Base-by-base conservation (phyloP, 2,113 vertebrate species). In the Aix galericulata region DNA sequence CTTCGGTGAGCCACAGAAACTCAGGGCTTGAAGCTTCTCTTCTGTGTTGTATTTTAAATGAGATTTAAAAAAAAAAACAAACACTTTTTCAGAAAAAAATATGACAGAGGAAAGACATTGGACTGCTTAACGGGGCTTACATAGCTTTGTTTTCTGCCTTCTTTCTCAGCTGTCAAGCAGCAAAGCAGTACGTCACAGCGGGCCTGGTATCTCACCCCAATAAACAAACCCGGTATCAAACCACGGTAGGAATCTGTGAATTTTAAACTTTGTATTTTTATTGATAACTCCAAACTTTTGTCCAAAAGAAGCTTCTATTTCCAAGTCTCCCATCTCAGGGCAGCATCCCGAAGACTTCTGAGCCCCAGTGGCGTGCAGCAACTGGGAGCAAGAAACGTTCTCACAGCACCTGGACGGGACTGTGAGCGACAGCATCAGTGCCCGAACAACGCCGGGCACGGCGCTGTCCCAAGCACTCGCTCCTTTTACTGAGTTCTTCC, bases 131-230 rank as follows among this genome's bases (percentile, higher is more conserved):
- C 31, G 4, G 22, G 31, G 42, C 17, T 32, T 8, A 21, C 59
- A 36, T 4, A 62, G 59, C n/a, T 25, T 36, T 34, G 15, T 36
- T 14, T 36, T 62, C 59, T 62, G 34, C 59, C 59, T 36, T 62
- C 59, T 25, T 36, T 25, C 22, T 23, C 9, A 7, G 1, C 23
- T 21, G n/a, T 3, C n/a, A 56, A 48, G 20, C 25, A n/a, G 50
- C 64, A 48, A 11, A 67, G 18, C 1, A 5, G 25, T 1, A 32
- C 5, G n/a, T 1, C 59, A 48, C 11, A 22, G 31, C 2, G 31
- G 29, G 44, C 29, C 40, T 27, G 29, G 9, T 31, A 3, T 3
- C 7, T 52, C 7, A 64, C 18, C 34, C 38, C 36, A 18, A 42
- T 3, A 44, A 74, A 26, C 0, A 63, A 44, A 31, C 5, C 12